Percentiles rank a stretch among this genome's conserved stretches.
Evolutionary conservation across 2,888 invertebrate species (phyloP).

Genomic region (Himalopsyche anomala): DNA sequence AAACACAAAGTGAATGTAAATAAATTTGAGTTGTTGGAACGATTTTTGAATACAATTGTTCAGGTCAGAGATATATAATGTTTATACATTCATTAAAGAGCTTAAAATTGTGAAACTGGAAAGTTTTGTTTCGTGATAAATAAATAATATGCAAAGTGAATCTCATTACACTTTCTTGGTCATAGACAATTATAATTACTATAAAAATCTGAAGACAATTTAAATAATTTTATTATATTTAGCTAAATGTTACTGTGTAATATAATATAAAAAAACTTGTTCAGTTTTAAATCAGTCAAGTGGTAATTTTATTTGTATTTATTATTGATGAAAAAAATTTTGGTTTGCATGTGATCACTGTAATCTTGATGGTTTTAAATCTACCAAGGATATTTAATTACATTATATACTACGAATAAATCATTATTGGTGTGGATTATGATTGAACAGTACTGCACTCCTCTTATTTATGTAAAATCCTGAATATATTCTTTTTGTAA

Average conservation of each 20-base stretch:
- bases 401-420: neutral
- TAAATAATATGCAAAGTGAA: constrained; percentile 31
- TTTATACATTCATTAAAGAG: constrained; percentile 42
- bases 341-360: neutral
- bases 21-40: constrained; percentile 1
- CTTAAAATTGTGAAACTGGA: constrained; percentile 37
- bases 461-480: neutral
- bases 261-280: constrained; percentile 25
- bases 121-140: constrained; percentile 37
- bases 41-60: neutral
- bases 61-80: constrained; percentile 29
- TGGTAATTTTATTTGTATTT: constrained; percentile 24
- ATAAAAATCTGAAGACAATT: constrained; percentile 6
- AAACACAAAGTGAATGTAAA: constrained; percentile 29
- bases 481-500: neutral
- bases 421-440: constrained; percentile 19
- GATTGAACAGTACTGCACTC: neutral
- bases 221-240: constrained; percentile 43
- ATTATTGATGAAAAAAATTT: neutral
- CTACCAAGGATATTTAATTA: neutral
- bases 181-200: constrained; percentile 10
- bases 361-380: neutral
- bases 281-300: constrained; percentile 36
- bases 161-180: constrained; percentile 32
- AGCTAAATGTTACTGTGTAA: constrained; percentile 31